Evolutionary conservation across 2,797 vertebrate species (phyloP), one percentile per base, ranked within the genome.

Genomic region (Neoniphon sammara): DNA sequence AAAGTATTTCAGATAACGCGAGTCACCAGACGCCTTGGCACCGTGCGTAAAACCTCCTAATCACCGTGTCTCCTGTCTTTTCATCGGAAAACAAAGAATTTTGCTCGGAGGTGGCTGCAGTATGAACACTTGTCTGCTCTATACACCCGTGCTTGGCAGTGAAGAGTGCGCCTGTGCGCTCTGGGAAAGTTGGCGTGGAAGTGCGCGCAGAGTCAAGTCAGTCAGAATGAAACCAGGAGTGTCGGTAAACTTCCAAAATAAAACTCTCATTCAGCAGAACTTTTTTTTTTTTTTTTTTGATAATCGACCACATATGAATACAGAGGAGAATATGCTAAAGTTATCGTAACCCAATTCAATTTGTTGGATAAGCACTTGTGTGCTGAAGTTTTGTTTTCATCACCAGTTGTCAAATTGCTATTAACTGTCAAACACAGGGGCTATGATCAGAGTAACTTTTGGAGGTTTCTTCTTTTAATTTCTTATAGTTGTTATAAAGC

Each of bases 121-220:
- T 73, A 42, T 50, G 30, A 80, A 84, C 81, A 84, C 84, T 39
- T 56, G 68, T 80, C 80, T 54, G 58, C 77, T 75, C 63, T 53
- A 61, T 60, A 50, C 85, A 58, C 60, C 46, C 72, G 78, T 79
- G 78, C 81, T 78, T 85, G 78, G 58, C 75, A 78, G 77, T 46
- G 82, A 86, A 74, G 81, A 89, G 87, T 89, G 89, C 87, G 91
- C 84, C 85, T 90, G 88, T 91, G 90, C 86, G 83, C 89, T 63
- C 78, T 1, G 55, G 53, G 90, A 56, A 92, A 93, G 90, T 93
- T 92, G 85, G 83, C 82, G 53, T 57, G 73, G 72, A 84, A 88
- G 89, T 85, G 87, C 86, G 89, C 63, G 70, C 82, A 59, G 62
- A 56, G 78, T 84, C 66, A 89, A 88, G 75, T 1, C 0, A 14